Evolutionary conservation across 1,140 invertebrate genomes (phyloP).

Genomic region (Trichomalopsis sarcophagae): DNA sequence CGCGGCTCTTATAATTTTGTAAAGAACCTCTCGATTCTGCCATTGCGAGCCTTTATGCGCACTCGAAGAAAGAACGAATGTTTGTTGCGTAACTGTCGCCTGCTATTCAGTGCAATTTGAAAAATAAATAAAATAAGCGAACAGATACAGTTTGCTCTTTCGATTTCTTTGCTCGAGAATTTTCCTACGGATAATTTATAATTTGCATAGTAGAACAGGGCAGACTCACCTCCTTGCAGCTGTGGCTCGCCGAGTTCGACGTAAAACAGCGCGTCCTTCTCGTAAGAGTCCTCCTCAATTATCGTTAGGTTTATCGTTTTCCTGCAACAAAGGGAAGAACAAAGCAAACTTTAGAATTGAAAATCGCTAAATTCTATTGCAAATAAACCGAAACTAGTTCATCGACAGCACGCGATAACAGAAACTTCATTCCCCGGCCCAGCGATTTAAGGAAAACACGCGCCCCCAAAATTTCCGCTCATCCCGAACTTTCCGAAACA

Average conservation of each 20-base stretch:
- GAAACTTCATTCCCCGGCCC: neutral
- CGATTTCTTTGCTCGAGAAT: neutral
- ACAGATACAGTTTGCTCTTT: neutral
- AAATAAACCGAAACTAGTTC: neutral
- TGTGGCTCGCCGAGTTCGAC: slow-evolving; percentile 92
- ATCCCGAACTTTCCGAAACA: neutral
- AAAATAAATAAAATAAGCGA: neutral
- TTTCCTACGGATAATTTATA: neutral
- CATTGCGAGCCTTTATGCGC: neutral
- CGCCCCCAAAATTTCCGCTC: neutral
- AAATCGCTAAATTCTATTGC: neutral
- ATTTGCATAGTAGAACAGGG: neutral
- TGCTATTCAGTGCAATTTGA: neutral
- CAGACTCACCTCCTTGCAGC: slow-evolving; percentile 86
- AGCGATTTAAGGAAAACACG: neutral
- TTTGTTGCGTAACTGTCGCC: neutral
- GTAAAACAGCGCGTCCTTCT: slow-evolving; percentile 96
- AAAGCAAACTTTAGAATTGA: neutral
- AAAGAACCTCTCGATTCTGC: neutral
- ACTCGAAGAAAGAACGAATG: slow-evolving; percentile 3
- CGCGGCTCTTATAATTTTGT: too few species aligned
- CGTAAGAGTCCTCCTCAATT: slow-evolving; percentile 97
- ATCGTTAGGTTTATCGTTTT: slow-evolving; percentile 90
- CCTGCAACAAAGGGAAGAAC: slow-evolving; percentile 80
- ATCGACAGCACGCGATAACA: neutral